Base-by-base conservation (phyloP, 2,797 vertebrate genomes). In the Fundulus diaphanus region DNA sequence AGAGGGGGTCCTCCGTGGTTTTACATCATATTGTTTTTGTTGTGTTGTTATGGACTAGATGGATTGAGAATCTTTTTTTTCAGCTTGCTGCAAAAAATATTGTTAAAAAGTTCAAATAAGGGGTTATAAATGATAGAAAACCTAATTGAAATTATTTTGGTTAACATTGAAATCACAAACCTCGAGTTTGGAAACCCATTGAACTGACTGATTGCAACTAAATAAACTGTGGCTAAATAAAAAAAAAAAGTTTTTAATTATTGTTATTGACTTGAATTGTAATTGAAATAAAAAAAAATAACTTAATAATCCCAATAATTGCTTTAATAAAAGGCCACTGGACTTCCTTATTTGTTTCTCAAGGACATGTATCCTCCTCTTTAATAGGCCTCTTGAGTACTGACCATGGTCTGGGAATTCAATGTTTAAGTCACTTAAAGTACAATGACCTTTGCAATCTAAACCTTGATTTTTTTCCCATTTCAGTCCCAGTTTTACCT, bases 11-110 rank as follows among this genome's bases (percentile, higher is more conserved):
- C 75, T 70, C 6, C 63, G 73, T 81, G 49, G 67, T 87, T 77
- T 68, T 44, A 48, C 74, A 67, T 83, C 82, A 80, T 66, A 69
- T 54, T 44, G 29, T 79, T 71, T 70, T 61, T 27, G 40, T 42
- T 24, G 13, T 76, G 35, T 66, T 84, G 18, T 42, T 59, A 59
- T 77, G 70, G 61, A 76, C 33, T 2, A 42, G 40, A 70, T 27
- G 42, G 29, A 71, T 68, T 61, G 54, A 15, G 12, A 40, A 54
- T 31, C 51, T 13, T 65, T 40, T 27, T 69, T 24, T 61, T 35
- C 37, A 13, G 73, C 29, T 76, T 37, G 46, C 40, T 63, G 29
- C 24, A 65, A 35, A 61, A 22, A 20, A 22, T 65, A 1, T 40
- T 40, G 5, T 20, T 24, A 65, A 65, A n/a, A 52, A 9, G 22